Evolutionary conservation across 2,797 vertebrate species (phyloP).

Genomic region (Hyperoplus lanceolatus): DNA sequence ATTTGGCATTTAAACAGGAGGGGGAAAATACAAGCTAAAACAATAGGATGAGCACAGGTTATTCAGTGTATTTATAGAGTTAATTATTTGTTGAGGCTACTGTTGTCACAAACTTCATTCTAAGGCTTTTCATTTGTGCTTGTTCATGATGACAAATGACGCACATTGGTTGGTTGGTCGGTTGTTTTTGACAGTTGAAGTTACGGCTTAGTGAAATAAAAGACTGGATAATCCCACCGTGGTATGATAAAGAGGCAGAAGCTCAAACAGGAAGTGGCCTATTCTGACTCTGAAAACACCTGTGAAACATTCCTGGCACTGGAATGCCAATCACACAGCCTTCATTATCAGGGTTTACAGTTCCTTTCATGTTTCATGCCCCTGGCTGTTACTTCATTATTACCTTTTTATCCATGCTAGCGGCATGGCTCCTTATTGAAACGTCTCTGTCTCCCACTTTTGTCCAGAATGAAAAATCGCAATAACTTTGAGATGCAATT

Average conservation of each 20-base stretch:
- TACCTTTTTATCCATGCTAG: constrained; percentile 4
- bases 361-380: constrained; percentile 16
- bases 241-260: neutral
- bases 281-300: constrained; percentile 19
- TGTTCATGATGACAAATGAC: constrained; percentile 5
- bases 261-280: neutral
- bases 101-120: neutral
- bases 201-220: neutral
- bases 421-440: neutral
- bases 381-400: constrained; percentile 16
- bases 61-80: neutral
- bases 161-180: neutral
- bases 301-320: constrained; percentile 9
- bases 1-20: neutral
- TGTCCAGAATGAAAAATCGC: constrained; percentile 2
- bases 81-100: neutral
- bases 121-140: constrained; percentile 17
- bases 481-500: neutral
- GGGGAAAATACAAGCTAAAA: neutral
- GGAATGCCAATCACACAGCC: constrained; percentile 4
- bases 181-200: neutral
- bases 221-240: neutral
- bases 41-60: neutral
- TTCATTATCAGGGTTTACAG: neutral
- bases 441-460: neutral